Conservation (phyloP, 1,140 invertebrate genomes). For the Chelonus insularis region DNA sequence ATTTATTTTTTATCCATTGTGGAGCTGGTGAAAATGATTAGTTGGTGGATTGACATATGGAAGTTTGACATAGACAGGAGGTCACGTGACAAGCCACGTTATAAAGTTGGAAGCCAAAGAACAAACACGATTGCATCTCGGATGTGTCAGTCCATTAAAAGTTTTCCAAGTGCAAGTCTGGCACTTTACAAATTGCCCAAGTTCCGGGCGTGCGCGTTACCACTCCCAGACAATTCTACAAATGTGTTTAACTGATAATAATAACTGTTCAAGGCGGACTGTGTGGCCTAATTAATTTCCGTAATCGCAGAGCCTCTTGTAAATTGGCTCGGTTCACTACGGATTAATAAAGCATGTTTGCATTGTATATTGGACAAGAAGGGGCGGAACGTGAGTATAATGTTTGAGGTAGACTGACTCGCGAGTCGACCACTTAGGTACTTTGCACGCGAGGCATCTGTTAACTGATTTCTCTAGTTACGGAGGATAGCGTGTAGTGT, state of each 20-base stretch:
- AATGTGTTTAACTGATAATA: not conserved
- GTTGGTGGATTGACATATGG: not conserved
- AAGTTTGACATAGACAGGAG: not conserved
- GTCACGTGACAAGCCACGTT: not conserved
- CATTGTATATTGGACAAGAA: not conserved
- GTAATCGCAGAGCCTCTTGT: not conserved
- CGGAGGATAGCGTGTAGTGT: conserved; percentile 13
- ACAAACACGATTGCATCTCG: conserved; percentile 30
- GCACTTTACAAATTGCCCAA: conserved; percentile 26
- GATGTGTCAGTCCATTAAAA: conserved; percentile 36
- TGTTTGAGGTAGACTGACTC: conserved; percentile 7
- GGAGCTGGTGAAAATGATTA: too few relatives aligned
- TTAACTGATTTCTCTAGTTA: conserved; percentile 36
- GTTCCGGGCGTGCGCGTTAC: conserved; percentile 20
- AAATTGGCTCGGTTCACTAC: not conserved
- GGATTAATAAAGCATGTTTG: conserved; percentile 22
- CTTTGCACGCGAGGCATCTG: conserved; percentile 31
- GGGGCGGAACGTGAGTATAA: not conserved
- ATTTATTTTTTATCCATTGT: too few relatives aligned
- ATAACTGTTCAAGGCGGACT: not conserved
- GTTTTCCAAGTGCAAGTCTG: conserved; percentile 30
- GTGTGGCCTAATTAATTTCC: conserved; percentile 5
- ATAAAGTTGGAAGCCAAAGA: conserved; percentile 19
- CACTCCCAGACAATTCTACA: not conserved
- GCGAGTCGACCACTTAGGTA: conserved; percentile 20